Evolutionary conservation across 2,888 invertebrate species (phyloP), one percentile per base, ranked within the genome.

Genomic region (Drosophila buzzatii): DNA sequence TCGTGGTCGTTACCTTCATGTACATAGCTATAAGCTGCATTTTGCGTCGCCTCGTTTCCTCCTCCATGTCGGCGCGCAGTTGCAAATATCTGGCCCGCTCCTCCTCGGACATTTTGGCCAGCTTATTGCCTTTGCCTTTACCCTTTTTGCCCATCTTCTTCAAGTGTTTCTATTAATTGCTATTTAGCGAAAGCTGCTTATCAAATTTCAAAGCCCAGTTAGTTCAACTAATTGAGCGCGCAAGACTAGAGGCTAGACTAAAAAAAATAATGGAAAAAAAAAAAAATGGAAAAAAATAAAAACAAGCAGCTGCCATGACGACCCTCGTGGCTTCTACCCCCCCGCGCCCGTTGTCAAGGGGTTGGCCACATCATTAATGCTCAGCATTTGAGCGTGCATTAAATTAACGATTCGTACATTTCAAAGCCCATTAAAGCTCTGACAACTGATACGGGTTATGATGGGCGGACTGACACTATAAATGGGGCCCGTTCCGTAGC

Each of bases 31-130:
- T 95, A 0, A 97, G 94, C 89, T 97, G 97, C 86, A 97, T 95
- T 90, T 97, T 97, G 75, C 97, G 94, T 16, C 97, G 93, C 44
- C 96, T 94, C 0, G 96, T 96, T 91, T 97, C 97, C 89, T 97
- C 96, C 91, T 97, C 97, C 39, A 96, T 93, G 79, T 97, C 97
- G 0, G 97, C 97, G 31, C 96, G 95, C 90, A 96, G 96, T 91
- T 97, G 97, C 57, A 97, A 93, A 92, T 97, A 97, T 63, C 97
- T 94, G 0, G 96, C 95, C 3, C 96, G 94, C 91, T 97, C 97
- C 91, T 97, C 97, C 75, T 97, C 97, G 0, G 96, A 96, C 97
- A 97, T 97, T 83, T 96, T 95, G 23, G 97, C 96, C 85, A 97
- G 92, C 91, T 97, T 97, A 90, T 96, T 95, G 77, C 92, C 95